A percentile compares a stretch with the other conserved stretches of the same genome.
Evolutionary conservation across 2,797 vertebrate species (phyloP).

Genomic region (Crenichthys baileyi): DNA sequence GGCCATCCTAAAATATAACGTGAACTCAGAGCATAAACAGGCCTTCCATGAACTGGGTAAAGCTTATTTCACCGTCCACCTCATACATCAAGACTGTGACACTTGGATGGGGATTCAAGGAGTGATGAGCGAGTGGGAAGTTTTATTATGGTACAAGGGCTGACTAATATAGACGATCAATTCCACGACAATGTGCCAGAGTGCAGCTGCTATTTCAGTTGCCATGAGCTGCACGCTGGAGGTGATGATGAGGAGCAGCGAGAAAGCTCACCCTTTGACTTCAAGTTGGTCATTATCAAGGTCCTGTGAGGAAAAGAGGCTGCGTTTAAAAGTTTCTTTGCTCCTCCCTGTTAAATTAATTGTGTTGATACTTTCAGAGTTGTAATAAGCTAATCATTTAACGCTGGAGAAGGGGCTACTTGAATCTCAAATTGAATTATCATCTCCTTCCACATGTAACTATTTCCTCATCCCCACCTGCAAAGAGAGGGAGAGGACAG

Average conservation of each 20-base stretch:
- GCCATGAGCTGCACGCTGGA: slow-evolving; percentile 42
- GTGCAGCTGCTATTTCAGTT: slow-evolving; percentile 67
- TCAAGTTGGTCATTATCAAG: slow-evolving; percentile 23
- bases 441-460: slow-evolving; percentile 55
- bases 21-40: slow-evolving; percentile 55
- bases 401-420: slow-evolving; percentile 15
- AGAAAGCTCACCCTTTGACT: slow-evolving; percentile 29
- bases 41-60: slow-evolving; percentile 52
- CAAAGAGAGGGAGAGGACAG: slow-evolving; percentile 39
- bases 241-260: slow-evolving; percentile 43
- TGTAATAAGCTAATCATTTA: slow-evolving; percentile 29
- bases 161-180: slow-evolving; percentile 64
- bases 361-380: slow-evolving; percentile 4
- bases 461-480: slow-evolving; percentile 56
- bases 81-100: slow-evolving; percentile 74
- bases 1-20: slow-evolving; percentile 3
- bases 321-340: slow-evolving; percentile 3
- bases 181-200: slow-evolving; percentile 69
- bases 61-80: slow-evolving; percentile 63
- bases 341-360: background rate
- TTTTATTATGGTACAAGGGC: slow-evolving; percentile 62
- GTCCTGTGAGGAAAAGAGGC: slow-evolving; percentile 5
- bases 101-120: slow-evolving; percentile 66
- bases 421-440: slow-evolving; percentile 69
- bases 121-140: slow-evolving; percentile 60